phyloP scores from a whole-genome alignment of 2,888 invertebrate species.

The Tetrapedia diversipes region DNA sequence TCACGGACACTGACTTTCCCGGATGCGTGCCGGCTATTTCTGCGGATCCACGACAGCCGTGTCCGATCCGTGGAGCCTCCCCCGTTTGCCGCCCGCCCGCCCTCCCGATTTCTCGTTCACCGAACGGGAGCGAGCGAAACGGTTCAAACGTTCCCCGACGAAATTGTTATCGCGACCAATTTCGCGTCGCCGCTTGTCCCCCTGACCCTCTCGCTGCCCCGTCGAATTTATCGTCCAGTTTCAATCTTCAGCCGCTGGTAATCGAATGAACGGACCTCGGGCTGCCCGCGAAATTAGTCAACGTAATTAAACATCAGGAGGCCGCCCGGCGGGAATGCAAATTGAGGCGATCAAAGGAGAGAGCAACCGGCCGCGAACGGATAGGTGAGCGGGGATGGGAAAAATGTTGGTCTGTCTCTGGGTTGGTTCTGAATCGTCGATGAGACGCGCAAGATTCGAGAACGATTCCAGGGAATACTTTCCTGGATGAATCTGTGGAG shows the following conservation, averaged over 20 bases:
- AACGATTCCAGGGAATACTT: too few relatives aligned
- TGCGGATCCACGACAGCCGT: conserved; percentile 62
- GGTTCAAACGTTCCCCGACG: conserved; percentile 23
- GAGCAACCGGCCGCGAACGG: not conserved
- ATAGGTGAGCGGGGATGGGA: not conserved
- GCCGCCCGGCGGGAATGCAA: conserved; percentile 36
- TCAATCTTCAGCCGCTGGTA: conserved; percentile 49
- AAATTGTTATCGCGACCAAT: conserved; percentile 52
- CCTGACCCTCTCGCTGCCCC: not conserved
- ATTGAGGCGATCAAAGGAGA: conserved; percentile 5
- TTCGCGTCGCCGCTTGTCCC: not conserved
- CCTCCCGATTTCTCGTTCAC: too few relatives aligned
- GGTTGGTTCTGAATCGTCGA: too few relatives aligned
- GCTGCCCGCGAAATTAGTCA: conserved; percentile 42
- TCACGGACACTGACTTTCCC: conserved; percentile 55
- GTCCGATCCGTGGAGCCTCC: conserved; percentile 46
- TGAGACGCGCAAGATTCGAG: too few relatives aligned
- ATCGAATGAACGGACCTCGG: conserved; percentile 43
- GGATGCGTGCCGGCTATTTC: conserved; percentile 65
- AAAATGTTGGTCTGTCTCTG: conserved; percentile 2
- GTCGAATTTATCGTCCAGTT: conserved; percentile 47
- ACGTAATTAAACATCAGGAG: conserved; percentile 52
- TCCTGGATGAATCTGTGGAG: too few relatives aligned
- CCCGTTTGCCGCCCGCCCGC: too few relatives aligned
- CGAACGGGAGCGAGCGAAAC: conserved; percentile 55